phyloP scores from a whole-genome alignment of 2,113 vertebrate genomes.

The Osmerus mordax region DNA sequence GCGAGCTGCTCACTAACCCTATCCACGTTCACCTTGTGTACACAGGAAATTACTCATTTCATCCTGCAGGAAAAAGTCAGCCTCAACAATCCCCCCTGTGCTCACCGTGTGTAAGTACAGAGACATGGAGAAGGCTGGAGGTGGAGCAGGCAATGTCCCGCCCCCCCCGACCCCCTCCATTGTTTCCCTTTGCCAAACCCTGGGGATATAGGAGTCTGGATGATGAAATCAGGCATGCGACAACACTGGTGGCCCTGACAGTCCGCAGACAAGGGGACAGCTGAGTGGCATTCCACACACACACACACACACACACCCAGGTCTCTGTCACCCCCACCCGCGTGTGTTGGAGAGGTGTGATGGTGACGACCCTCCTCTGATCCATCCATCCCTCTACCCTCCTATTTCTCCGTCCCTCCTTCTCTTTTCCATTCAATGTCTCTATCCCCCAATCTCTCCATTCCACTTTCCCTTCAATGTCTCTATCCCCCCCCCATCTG shows the following conservation, averaged over 20 bases:
- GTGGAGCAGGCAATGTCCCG: slow-evolving; percentile 26
- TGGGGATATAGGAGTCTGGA: slow-evolving; percentile 26
- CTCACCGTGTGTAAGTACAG: slow-evolving; percentile 41
- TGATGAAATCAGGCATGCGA: slow-evolving; percentile 53
- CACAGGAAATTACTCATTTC: slow-evolving; percentile 61
- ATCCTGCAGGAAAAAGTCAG: slow-evolving; percentile 61
- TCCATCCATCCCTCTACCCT: slow-evolving; percentile 10
- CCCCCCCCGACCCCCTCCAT: slow-evolving; percentile 33
- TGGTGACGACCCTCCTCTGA: slow-evolving; percentile 35
- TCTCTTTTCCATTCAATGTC: background rate
- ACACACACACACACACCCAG: background rate
- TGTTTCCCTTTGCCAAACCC: slow-evolving; percentile 33
- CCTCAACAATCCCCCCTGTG: slow-evolving; percentile 56
- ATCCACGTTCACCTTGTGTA: slow-evolving; percentile 56
- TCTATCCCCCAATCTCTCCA: slow-evolving; percentile 7
- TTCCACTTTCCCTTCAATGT: background rate
- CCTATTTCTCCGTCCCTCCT: slow-evolving; percentile 11
- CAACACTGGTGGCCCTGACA: slow-evolving; percentile 35
- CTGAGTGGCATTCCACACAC: slow-evolving; percentile 37
- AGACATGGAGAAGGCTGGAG: slow-evolving; percentile 14
- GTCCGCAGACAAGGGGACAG: slow-evolving; percentile 39
- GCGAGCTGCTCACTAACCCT: slow-evolving; percentile 58
- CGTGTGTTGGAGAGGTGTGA: slow-evolving; percentile 40
- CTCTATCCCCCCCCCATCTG: background rate
- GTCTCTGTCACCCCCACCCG: slow-evolving; percentile 20